Base-by-base conservation (phyloP, 2,888 invertebrate species). In the Drosophila pegasa region DNA sequence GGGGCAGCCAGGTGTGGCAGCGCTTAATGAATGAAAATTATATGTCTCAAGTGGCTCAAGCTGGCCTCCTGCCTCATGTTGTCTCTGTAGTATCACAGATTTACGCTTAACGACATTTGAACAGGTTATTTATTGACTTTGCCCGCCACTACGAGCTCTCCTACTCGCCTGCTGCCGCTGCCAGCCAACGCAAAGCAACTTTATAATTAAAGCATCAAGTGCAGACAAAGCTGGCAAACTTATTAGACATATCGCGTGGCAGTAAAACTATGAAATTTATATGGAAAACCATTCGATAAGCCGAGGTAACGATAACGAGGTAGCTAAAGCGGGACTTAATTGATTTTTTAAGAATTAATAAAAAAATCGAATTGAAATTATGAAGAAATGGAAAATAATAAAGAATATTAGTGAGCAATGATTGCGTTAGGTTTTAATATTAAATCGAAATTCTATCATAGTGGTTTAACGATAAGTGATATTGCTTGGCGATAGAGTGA, bases 201-300 rank as follows among this genome's bases (percentile, higher is more conserved):
- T 57, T 51, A 78, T 82, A 78, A 82, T 82, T 83, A 80, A 80
- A 64, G 84, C 87, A 76, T 81, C 84, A 87, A 84, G 56, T 72
- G 68, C 79, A 71, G 75, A 76, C 76, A 59, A 47, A 59, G 61
- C 52, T 38, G 69, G 43, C 45, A 55, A 47, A 50, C 65, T 56
- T 68, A 70, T 35, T 66, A 48, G 51, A 48, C 47, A 56, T 74
- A 64, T 77, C 56, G 41, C 47, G 20, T 68, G 41, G 27, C 64
- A 68, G 57, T 52, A 37, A 37, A 55, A 76, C 68, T 64, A 61
- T 18, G 31, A 62, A 41, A 59, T 54, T 55, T 25, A 22, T 25
- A 31, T 16, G 7, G 37, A 64, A 56, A 56, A 16, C 43, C 43
- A 5, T 1, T 7, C 7, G 18, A 33, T 37, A 22, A 29, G 9